Evolutionary conservation across 2,113 vertebrate genomes (phyloP).

Genomic region (Myotis brandtii): DNA sequence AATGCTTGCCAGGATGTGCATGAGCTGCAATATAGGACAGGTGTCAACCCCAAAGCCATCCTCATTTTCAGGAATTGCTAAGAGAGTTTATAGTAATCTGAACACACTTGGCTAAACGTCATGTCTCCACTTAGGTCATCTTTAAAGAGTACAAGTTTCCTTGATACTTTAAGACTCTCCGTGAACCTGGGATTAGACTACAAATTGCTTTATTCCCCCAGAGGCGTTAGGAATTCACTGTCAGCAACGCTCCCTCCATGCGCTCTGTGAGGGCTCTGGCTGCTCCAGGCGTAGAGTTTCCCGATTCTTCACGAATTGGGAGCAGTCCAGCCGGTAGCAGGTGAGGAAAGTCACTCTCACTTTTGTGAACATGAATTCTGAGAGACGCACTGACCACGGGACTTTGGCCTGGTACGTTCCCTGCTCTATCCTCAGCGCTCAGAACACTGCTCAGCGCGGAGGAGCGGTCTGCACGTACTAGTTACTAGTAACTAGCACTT

Average conservation of each 20-base stretch:
- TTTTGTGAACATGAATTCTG: neutral
- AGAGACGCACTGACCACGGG: neutral
- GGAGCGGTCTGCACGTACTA: neutral
- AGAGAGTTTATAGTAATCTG: neutral
- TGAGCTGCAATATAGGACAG: neutral
- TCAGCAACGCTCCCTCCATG: neutral
- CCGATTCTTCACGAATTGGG: neutral
- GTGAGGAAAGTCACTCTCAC: neutral
- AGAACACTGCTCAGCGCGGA: neutral
- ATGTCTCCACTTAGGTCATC: conserved; percentile 53
- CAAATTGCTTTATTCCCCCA: conserved; percentile 24
- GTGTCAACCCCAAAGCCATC: neutral
- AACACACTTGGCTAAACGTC: neutral
- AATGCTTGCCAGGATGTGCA: neutral
- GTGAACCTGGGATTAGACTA: conserved; percentile 57
- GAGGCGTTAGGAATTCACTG: conserved; percentile 12
- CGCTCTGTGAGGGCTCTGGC: neutral
- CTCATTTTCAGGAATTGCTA: neutral
- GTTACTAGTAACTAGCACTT: neutral
- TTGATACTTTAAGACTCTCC: conserved; percentile 51
- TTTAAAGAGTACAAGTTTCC: conserved; percentile 47
- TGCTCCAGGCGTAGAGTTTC: neutral
- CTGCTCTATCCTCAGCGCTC: neutral
- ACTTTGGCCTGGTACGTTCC: neutral
- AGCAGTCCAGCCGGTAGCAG: neutral